Base-by-base conservation (phyloP, 2,888 invertebrate species). In the Mycalesis mineus region DNA sequence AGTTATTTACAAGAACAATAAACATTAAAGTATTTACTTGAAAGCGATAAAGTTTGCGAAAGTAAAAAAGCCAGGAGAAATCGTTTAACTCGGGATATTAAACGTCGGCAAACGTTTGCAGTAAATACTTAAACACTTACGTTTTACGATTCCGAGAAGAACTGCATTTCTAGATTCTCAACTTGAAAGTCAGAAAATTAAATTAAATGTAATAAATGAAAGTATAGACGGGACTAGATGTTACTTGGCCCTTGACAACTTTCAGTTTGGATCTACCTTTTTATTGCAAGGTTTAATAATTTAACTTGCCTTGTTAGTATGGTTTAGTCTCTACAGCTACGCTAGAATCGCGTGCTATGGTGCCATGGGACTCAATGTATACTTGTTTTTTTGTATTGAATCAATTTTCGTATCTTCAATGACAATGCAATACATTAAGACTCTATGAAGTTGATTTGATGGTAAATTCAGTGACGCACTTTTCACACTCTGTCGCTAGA, bases 71-170 rank as follows among this genome's bases (percentile, higher is more conserved):
- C 33, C 33, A 42, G 40, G 55, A 45, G 58, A 58, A 58, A 58
- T 58, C 55, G 39, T 51, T 55, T 45, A 45, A 52, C 41, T 45
- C 39, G 33, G 50, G 45, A 51, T 55, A 45, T 58, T 40, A 55
- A 55, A 58, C 31, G 58, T 36, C 58, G 55, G 58, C 55, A 58
- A 55, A 45, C 58, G 45, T 56, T 56, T 52, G 55, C 45, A 36
- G 52, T 52, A 42, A 42, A 41, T 49, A 14, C 42, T 37, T 48
- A 31, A 53, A 52, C 52, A 51, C 47, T 55, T 55, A 55, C 37
- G 48, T 52, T 60, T 59, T 60, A 56, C 52, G 59, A 60, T 60
- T 56, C 56, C 41, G 48, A 36, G 59, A 59, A 59, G 29, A 48
- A 13, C 42, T 33, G 47, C 48, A 47, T 55, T 59, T 56, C 52